phyloP scores from a whole-genome alignment of 2,113 vertebrate species.

The Phalacrocorax pelagicus region DNA sequence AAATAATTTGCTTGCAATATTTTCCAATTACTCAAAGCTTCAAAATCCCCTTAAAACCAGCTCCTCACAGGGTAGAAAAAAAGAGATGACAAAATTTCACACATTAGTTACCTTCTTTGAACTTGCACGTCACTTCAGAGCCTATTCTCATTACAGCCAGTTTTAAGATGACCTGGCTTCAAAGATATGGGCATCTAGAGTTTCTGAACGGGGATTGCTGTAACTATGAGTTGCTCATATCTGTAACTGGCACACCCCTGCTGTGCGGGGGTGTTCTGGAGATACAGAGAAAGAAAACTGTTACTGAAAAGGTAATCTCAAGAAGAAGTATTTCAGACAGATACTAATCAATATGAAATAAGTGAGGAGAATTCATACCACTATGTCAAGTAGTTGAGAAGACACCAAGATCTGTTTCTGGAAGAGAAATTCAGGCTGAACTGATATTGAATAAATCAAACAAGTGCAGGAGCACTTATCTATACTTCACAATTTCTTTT shows the following conservation, averaged over 20 bases:
- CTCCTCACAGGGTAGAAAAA: fast-evolving
- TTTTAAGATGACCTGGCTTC: background rate
- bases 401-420: background rate
- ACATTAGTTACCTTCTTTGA: background rate
- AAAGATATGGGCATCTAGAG: background rate
- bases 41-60: background rate
- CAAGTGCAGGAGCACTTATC: background rate
- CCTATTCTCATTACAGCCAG: background rate
- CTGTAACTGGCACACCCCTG: background rate
- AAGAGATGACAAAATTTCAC: background rate
- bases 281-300: background rate
- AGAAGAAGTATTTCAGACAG: background rate
- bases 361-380: background rate
- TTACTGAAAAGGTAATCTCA: background rate
- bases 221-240: background rate
- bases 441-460: background rate
- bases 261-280: background rate
- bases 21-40: constrained; percentile 9
- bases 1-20: background rate
- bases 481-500: background rate
- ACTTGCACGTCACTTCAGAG: background rate
- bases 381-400: background rate
- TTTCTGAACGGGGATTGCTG: background rate
- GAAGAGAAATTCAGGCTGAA: background rate
- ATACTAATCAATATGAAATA: background rate